Percentiles rank a stretch among this genome's conserved stretches.
These are phyloP conservation scores for Varanus salvator DNA, from an alignment of 2,113 vertebrate species.

Conservation along the genomic window DNA sequence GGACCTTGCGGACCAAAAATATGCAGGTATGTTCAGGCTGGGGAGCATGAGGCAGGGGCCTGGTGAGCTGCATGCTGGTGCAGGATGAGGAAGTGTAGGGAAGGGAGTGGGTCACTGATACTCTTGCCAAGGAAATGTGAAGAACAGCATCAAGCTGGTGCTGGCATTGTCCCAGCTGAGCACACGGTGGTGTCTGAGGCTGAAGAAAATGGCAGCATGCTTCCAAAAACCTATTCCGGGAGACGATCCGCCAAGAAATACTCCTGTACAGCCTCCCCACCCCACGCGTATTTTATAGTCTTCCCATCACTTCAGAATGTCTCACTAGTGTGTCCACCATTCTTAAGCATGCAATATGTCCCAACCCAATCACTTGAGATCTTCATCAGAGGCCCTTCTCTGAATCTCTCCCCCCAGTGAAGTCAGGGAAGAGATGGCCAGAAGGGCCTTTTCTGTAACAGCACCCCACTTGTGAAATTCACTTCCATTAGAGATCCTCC, in stretches of 20 bases:
- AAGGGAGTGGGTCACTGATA: neutral
- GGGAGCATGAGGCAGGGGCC: neutral
- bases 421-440: no score
- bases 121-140: neutral
- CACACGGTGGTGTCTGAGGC: neutral
- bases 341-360: no score
- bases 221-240: neutral
- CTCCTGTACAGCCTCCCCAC: neutral
- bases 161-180: neutral
- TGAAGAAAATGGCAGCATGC: neutral
- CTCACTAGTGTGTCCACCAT: neutral
- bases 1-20: constrained; percentile 55
- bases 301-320: neutral
- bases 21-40: constrained; percentile 65
- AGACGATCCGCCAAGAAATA: neutral
- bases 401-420: no score
- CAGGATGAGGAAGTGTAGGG: neutral
- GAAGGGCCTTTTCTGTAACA: no score
- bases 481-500: no score
- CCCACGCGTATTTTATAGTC: neutral
- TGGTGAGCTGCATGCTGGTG: neutral
- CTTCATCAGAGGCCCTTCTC: no score
- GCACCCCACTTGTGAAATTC: no score
- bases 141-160: neutral
- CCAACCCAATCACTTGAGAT: no score